These are phyloP conservation scores for Saccopteryx bilineata DNA, from an alignment of 2,113 vertebrate genomes.

Conservation along the genomic window DNA sequence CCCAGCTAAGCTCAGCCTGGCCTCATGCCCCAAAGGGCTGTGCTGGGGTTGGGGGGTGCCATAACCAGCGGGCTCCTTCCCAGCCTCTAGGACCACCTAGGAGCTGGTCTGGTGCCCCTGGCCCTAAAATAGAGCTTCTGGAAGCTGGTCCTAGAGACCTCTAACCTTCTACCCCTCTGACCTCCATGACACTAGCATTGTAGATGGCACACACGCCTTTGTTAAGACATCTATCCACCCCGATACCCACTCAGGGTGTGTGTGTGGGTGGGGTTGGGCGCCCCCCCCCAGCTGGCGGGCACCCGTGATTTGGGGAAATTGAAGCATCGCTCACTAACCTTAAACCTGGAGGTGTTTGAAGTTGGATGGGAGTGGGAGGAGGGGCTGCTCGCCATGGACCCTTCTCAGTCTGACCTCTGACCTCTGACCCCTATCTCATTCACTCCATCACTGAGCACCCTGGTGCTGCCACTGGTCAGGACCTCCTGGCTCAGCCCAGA, in stretches of 20 bases:
- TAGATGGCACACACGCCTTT: neutral
- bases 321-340: neutral
- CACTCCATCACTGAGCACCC: accelerated
- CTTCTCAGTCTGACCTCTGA: too few relatives aligned
- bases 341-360: neutral
- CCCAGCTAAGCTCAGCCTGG: neutral
- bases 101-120: too few relatives aligned
- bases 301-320: neutral
- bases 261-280: neutral
- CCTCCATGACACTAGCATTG: neutral
- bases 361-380: neutral
- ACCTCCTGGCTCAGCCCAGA: neutral
- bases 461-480: neutral
- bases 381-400: neutral
- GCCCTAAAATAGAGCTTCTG: neutral
- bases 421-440: accelerated
- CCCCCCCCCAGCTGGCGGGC: too few relatives aligned
- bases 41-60: neutral
- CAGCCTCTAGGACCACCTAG: neutral
- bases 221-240: neutral
- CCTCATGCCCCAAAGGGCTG: neutral
- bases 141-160: neutral
- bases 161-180: neutral
- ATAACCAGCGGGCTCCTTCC: slow-evolving; percentile 92
- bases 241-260: slow-evolving; percentile 84